Base-by-base conservation (phyloP, 2,888 invertebrate species). In the Maniola hyperantus region DNA sequence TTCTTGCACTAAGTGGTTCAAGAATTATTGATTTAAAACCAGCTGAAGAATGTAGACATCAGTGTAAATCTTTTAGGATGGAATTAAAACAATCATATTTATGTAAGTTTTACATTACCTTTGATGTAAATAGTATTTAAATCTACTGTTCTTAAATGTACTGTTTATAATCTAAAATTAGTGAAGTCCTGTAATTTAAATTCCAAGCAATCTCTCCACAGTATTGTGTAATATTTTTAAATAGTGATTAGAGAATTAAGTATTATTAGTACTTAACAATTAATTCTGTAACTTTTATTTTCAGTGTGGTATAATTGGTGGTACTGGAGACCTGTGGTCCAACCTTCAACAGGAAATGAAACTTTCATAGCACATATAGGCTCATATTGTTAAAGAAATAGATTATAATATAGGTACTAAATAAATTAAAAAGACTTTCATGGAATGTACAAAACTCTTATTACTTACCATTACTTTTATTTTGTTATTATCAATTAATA, bases 231-330 rank as follows among this genome's bases (percentile, higher is more conserved):
- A 26, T 26, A 2, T 26, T 26, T 26, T 26, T 26, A 26, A 39
- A 39, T 39, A 39, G 8, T 39, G 4, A 26, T 39, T 39, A 39
- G 1, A 4, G 10, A 2, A 10, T 39, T 10, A 39, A 10, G 7
- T 1, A 39, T 39, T 10, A 39, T 39, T 34, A 7, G 8, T 11
- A 2, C 11, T 39, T 0, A 39, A 11, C 11, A 10, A 11, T 10
- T 33, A 26, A 10, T 33, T 48, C 13, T 0, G 55, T 15, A 34
- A 77, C 75, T 71, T 79, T 81, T 78, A 74, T 74, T 94, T 94
- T 72, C 89, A 96, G 96, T 96, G 75, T 96, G 95, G 94, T 96
- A 96, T 82, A 96, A 96, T 82, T 96, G 96, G 96, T 96, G 96
- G 95, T 96, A 96, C 77, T 97, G 96, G 96, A 92, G 95, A 79